Base-by-base conservation (phyloP, 2,888 invertebrate species). In the Myathropa florea region DNA sequence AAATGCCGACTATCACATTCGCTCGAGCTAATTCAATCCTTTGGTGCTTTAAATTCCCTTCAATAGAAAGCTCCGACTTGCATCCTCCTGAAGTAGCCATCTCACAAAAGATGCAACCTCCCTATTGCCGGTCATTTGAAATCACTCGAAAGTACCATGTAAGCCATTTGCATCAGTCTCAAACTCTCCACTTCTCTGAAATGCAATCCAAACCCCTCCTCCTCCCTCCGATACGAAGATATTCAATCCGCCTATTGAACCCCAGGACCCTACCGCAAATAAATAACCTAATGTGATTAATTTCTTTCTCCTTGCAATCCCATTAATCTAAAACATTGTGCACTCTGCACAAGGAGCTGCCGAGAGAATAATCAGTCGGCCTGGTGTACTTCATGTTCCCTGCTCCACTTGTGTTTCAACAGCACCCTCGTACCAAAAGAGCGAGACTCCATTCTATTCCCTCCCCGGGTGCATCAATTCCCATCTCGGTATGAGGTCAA, bases 271-370 rank as follows among this genome's bases (percentile, higher is more conserved):
- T 77, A 63, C 81, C 81, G 33, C 84, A 76, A 67, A 72, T 72
- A 85, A 81, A 84, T 80, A 76, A 84, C 81, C 53, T 78, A 78
- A 85, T 82, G 81, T 82, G 70, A 82, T 77, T 82, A 82, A 70
- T 82, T 85, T 81, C 30, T 26, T 60, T 26, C 26, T 59, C 14
- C 26, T 85, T 77, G 36, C 77, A 78, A 85, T 70, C 60, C 73
- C 72, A 82, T 85, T 85, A 82, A 85, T 82, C 72, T 73, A 64
- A 78, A 85, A 72, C 73, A 82, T 63, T 72, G 57, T 67, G 55
- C 18, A 36, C 12, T 71, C 67, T 6, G 60, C 36, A 60, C 46
- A 78, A 61, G 53, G 46, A 59, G 55, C 65, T 33, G 39, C 23
- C 28, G 63, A 12, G 46, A 61, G 33, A 23, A 63, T 59, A 67